Base-by-base conservation (phyloP, 2,113 vertebrate genomes). In the Speoplatyrhinus poulsoni region DNA sequence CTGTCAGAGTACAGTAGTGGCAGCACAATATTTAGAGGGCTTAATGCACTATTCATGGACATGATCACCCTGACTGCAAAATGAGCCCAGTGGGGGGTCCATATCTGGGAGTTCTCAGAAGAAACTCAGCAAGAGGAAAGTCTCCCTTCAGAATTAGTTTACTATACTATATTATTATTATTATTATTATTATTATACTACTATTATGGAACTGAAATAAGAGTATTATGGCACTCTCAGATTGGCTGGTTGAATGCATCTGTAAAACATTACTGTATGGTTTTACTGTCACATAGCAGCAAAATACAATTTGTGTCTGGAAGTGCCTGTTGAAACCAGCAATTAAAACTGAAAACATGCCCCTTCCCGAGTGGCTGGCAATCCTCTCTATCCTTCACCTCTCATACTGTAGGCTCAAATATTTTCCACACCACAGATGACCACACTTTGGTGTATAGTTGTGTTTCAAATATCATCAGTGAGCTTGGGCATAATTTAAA, bases 41-140 rank as follows among this genome's bases (percentile, higher is more conserved):
- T 73, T 73, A 12, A 79, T 84, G 73, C 82, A 76, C 79, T 72
- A 90, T 82, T 85, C 69, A 81, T 77, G 76, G 82, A 71, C 70
- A 81, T 77, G 76, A 83, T 71, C 70, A 56, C 62, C 65, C 49
- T 4, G 71, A 79, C 84, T 85, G 60, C 81, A 73, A 75, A 85
- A 83, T 86, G 67, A 69, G 54, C 36, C 11, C 16, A 72, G 16
- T 46, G 53, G 56, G 36, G 11, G 47, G 69, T 62, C 58, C 61
- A 32, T n/a, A 73, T 76, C 32, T 19, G 68, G 62, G 61, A 61
- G 53, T 54, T 63, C 61, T 75, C 12, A 17, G 54, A 67, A n/a
- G 19, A 75, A 62, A 76, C 36, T 66, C 65, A 46, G 66, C 62
- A 67, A 16, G 49, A 16, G 49, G 65, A 85, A 71, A 69, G 56